phyloP scores from a whole-genome alignment of 2,797 vertebrate genomes.

The Gadopsis marmoratus region DNA sequence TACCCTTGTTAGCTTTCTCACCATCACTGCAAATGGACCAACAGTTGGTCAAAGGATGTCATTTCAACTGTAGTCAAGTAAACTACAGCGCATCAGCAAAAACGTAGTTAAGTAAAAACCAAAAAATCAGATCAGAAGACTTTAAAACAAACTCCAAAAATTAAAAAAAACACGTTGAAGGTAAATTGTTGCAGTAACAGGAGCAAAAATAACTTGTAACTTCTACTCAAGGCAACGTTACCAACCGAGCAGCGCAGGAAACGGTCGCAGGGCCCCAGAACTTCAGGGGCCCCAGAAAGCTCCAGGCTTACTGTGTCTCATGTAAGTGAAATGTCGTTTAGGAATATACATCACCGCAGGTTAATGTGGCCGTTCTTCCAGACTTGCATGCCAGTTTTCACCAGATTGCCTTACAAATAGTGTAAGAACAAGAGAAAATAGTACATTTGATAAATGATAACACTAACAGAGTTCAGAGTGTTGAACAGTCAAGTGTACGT shows the following conservation, averaged over 20 bases:
- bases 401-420: conserved; percentile 10
- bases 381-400: conserved; percentile 42
- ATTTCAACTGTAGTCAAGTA: neutral
- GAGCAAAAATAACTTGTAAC: neutral
- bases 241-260: neutral
- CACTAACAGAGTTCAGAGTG: conserved; percentile 38
- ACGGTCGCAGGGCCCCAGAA: neutral
- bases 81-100: neutral
- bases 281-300: no score
- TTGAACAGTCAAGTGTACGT: conserved; percentile 4
- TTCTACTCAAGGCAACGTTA: neutral
- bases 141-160: neutral
- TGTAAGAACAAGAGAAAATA: conserved; percentile 20
- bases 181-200: neutral
- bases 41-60: neutral
- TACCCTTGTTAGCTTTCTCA: neutral
- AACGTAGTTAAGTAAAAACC: neutral
- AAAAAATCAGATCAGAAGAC: neutral
- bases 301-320: neutral
- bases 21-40: neutral
- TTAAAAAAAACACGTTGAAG: neutral
- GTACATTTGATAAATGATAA: conserved; percentile 37
- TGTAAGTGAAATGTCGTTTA: neutral
- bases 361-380: conserved; percentile 9
- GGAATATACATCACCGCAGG: neutral